Evolutionary conservation across 2,797 vertebrate species (phyloP).

Genomic region (Sebastolobus alascanus): DNA sequence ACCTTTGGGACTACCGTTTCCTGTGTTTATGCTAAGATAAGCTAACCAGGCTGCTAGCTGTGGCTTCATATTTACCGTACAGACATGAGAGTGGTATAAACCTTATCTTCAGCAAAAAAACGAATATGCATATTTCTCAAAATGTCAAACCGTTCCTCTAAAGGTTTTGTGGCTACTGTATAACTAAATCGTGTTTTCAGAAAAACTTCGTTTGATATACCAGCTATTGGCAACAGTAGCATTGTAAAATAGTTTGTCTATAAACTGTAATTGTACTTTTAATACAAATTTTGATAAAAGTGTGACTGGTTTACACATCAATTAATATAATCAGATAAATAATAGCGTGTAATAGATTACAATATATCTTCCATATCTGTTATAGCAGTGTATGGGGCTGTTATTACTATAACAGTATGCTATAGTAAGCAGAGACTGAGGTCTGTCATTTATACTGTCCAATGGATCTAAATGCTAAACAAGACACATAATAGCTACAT

Average conservation of each 20-base stretch:
- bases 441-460: conserved; percentile 8
- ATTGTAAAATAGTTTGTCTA: neutral
- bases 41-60: neutral
- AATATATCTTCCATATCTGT: conserved; percentile 2
- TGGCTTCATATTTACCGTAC: neutral
- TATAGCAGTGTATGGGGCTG: neutral
- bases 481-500: conserved; percentile 29
- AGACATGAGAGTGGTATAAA: neutral
- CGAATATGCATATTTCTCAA: neutral
- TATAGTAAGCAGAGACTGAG: neutral
- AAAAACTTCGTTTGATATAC: neutral
- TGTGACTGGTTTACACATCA: neutral
- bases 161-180: neutral
- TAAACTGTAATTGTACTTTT: conserved; percentile 6
- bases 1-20: neutral
- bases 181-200: conserved; percentile 1
- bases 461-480: conserved; percentile 33
- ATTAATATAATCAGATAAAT: conserved; percentile 5
- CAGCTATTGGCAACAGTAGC: neutral
- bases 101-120: neutral
- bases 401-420: neutral
- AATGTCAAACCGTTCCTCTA: neutral
- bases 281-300: conserved; percentile 8
- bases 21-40: neutral
- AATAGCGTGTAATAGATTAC: conserved; percentile 12